Percentiles rank a stretch among this genome's conserved stretches.
phyloP scores from a whole-genome alignment of 1,140 invertebrate species.

The Ctenoplectra terminalis region DNA sequence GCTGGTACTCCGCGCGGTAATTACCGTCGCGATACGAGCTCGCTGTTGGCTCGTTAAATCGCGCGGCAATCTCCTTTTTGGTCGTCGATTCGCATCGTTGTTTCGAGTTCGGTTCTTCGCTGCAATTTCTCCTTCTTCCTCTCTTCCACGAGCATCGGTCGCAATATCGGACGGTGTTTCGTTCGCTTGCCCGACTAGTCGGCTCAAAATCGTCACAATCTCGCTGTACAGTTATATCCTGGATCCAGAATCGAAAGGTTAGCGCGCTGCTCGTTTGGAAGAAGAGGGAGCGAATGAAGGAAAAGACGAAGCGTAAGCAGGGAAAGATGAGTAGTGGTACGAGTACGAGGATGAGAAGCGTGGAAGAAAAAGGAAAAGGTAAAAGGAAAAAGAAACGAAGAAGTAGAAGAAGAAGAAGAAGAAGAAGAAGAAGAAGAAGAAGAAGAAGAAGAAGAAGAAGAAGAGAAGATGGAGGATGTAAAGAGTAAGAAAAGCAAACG shows the following conservation, averaged over 20 bases:
- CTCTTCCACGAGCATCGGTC: too few relatives aligned
- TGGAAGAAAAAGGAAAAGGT: too few relatives aligned
- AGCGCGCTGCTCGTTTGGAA: background rate
- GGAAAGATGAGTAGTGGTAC: too few relatives aligned
- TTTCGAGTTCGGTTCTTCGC: too few relatives aligned
- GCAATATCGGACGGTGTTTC: too few relatives aligned
- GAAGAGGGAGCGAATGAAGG: background rate
- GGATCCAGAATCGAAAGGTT: conserved; percentile 8
- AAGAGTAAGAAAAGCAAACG: conserved; percentile 1
- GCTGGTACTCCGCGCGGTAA: background rate
- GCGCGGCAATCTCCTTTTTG: background rate
- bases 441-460: background rate
- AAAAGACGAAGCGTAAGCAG: conserved; percentile 1
- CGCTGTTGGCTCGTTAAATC: background rate
- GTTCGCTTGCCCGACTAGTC: background rate
- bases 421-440: background rate
- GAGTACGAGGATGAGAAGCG: too few relatives aligned
- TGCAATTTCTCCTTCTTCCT: background rate
- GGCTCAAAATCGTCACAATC: background rate
- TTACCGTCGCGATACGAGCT: conserved; percentile 11
- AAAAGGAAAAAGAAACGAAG: background rate
- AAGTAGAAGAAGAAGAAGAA: background rate
- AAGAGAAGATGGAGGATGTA: conserved; percentile 10
- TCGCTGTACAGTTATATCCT: conserved; percentile 32
- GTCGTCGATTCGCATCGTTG: background rate